Conservation (phyloP, 92 coral and sea anemone species). For the Zoanthus solanderi region DNA sequence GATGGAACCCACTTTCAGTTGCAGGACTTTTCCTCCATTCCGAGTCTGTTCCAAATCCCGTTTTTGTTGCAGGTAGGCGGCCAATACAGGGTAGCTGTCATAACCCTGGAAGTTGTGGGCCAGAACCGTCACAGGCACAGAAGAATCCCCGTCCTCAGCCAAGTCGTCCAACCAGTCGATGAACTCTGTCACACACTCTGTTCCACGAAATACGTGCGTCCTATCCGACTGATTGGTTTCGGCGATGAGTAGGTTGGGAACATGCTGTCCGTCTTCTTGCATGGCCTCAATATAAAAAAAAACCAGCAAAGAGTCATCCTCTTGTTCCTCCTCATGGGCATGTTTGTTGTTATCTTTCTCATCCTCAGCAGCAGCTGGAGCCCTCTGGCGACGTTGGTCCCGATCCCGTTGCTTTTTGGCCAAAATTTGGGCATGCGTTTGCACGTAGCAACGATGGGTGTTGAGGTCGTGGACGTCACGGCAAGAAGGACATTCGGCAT, state of each 20-base stretch:
- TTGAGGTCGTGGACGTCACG: not conserved
- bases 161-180: constrained; percentile 2
- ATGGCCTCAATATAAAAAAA: not conserved
- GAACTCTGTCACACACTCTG: not conserved
- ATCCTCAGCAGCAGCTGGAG: not conserved
- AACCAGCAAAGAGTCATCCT: not conserved
- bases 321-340: no score
- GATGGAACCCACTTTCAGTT: constrained; percentile 38
- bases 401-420: not conserved
- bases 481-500: not conserved
- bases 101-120: constrained; percentile 44
- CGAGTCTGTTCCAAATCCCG: constrained; percentile 33
- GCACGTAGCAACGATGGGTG: not conserved
- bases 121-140: constrained; percentile 3
- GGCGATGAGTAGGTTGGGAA: not conserved
- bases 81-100: constrained; percentile 41
- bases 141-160: not conserved
- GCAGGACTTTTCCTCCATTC: constrained; percentile 32
- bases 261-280: constrained; percentile 6
- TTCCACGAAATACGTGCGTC: not conserved
- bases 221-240: not conserved
- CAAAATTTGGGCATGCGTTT: not conserved
- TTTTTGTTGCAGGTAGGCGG: constrained; percentile 4
- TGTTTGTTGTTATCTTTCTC: not conserved
- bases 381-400: no score